Base-by-base conservation (phyloP, 2,113 vertebrate species). In the Chaetodon trifascialis region DNA sequence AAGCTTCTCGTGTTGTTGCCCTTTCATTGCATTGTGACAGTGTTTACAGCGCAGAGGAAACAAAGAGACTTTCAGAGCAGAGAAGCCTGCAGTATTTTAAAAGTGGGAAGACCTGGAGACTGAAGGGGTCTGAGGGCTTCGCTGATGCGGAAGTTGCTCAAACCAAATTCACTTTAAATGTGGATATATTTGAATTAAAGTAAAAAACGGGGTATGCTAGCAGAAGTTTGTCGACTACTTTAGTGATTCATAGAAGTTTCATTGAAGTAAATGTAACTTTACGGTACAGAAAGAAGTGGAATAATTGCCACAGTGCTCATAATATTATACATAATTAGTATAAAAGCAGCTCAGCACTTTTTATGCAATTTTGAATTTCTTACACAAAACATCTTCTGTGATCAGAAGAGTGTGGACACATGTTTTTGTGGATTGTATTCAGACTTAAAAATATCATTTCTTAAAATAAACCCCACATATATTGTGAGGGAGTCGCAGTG, bases 51-150 rank as follows among this genome's bases (percentile, higher is more conserved):
- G 0, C 36, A 70, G 83, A 40, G 54, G n/a, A 83, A 42, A 93
- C 87, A 92, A 91, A 89, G 84, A 68, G 51, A 80, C 80, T 63
- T 69, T 90, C 72, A 87, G 83, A 34, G 60, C 51, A 77, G 46
- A 55, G 82, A 63, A 49, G 46, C 60, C 42, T 62, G 38, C 64
- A 77, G 64, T 25, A 44, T 16, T 73, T 58, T 71, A 66, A 77
- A 70, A 69, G 49, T 36, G 63, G 42, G 5, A 54, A 40, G 47
- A 83, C 64, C 30, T 38, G 21, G 11, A 3, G 49, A 15, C 44
- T 5, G 19, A 64, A n/a, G 7, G 10, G 34, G 34, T 55, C 16
- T 65, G n/a, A 70, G 62, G 36, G 15, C 54, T 46, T 36, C 62
- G 11, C 34, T 19, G 16, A 58, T 44, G 72, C 38, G 38, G 52